A percentile compares a stretch with the other conserved stretches of the same genome.
Evolutionary conservation across 2,797 vertebrate species (phyloP).

Genomic region (Novumbra hubbsi): DNA sequence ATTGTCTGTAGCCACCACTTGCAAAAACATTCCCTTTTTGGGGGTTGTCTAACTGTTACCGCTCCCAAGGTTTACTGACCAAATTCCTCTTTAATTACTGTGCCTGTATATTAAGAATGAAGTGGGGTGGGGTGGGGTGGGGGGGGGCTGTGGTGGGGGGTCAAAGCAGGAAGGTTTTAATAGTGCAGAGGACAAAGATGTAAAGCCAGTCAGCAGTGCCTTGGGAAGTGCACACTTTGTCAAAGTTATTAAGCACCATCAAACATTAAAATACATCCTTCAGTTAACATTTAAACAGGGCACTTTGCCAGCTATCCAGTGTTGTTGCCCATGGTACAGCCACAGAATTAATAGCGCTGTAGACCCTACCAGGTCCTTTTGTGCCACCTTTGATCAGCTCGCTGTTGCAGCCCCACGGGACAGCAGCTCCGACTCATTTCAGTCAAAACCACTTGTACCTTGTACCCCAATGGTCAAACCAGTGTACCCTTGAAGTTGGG

Average conservation of each 20-base stretch:
- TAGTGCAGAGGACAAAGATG: neutral
- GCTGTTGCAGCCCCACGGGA: too few relatives aligned
- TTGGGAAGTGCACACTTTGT: conserved; percentile 21
- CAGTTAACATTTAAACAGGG: conserved; percentile 21
- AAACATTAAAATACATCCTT: conserved; percentile 18
- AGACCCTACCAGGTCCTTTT: neutral
- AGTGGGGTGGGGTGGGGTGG: too few relatives aligned
- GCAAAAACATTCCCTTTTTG: too few relatives aligned
- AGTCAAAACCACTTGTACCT: too few relatives aligned
- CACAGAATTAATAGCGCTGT: neutral
- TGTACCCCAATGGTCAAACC: too few relatives aligned
- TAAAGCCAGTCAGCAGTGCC: neutral
- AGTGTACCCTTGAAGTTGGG: too few relatives aligned
- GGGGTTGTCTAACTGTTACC: too few relatives aligned
- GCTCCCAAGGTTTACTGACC: too few relatives aligned
- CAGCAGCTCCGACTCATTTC: too few relatives aligned
- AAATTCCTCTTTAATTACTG: neutral
- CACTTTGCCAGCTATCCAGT: conserved; percentile 3
- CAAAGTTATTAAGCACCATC: conserved; percentile 8
- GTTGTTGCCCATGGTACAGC: neutral
- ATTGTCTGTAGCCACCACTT: too few relatives aligned
- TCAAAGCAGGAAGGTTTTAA: neutral
- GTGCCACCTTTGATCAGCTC: too few relatives aligned
- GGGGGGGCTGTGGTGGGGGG: too few relatives aligned
- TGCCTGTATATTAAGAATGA: neutral